Percentiles rank a stretch among this genome's conserved stretches.
Evolutionary conservation across 2,888 invertebrate species (phyloP).

Genomic region (Parapristionchus giblindavisi): DNA sequence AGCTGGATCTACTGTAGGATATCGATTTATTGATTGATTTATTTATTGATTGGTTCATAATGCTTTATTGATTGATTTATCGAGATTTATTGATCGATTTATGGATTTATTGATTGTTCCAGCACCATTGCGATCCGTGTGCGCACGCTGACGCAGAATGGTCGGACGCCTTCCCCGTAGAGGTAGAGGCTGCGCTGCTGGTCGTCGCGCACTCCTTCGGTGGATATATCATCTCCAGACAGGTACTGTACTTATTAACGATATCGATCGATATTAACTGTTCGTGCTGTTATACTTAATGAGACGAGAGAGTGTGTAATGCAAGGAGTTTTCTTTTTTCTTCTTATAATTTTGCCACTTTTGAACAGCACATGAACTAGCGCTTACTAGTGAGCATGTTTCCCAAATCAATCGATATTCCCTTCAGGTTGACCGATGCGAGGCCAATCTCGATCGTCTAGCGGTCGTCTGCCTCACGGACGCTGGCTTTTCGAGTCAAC

Average conservation of each 20-base stretch:
- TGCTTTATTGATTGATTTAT: neutral
- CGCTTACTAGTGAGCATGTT: too few relatives aligned
- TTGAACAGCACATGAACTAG: too few relatives aligned
- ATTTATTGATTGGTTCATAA: neutral
- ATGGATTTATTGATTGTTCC: neutral
- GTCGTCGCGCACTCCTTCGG: conserved; percentile 37
- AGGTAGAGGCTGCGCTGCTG: neutral
- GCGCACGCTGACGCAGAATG: conserved; percentile 14
- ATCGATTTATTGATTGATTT: neutral
- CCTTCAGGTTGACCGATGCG: too few relatives aligned
- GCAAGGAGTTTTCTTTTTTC: too few relatives aligned
- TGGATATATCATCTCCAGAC: conserved; percentile 12
- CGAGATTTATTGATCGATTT: neutral
- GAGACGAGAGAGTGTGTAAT: too few relatives aligned
- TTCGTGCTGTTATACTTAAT: too few relatives aligned
- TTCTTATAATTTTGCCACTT: too few relatives aligned
- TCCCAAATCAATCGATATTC: too few relatives aligned
- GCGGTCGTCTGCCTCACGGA: conserved; percentile 18
- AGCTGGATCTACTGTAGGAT: neutral
- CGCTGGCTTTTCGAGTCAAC: conserved; percentile 18
- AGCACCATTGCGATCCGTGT: neutral
- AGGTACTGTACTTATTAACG: neutral
- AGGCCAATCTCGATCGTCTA: too few relatives aligned
- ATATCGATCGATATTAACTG: too few relatives aligned
- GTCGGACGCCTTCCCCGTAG: neutral